Evolutionary conservation across 2,888 invertebrate genomes (phyloP), one percentile per base, ranked within the genome.

Genomic region (Conus canariensis): DNA sequence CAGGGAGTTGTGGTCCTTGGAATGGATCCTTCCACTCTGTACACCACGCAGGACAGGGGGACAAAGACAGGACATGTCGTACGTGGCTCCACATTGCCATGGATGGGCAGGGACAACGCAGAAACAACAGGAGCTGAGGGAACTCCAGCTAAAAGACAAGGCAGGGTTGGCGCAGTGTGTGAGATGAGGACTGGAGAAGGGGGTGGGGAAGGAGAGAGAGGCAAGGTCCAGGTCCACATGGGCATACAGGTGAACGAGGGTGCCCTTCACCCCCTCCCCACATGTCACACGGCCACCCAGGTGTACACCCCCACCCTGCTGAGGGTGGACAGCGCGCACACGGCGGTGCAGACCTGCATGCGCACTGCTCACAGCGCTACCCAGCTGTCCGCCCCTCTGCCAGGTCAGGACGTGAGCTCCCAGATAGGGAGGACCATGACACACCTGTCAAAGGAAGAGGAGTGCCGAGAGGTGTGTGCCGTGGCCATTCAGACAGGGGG

Each of bases 401-500:
- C 45, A 4, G 58, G 59, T 16, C 59, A 64, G 22, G n/a, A 56
- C 9, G 60, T 19, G 22, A 12, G 58, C 16, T 10, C 16, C 58
- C 77, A 67, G 59, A 9, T 22, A 83, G 56, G 83, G 58, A 45
- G 45, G 45, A 45, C 45, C 45, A 45, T 45, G 45, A 45, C 45
- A 45, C 45, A 45, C 45, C 45, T 45, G 16, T 45, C 5, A 10
- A 30, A 16, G 58, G 58, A 82, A 12, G 82, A 83, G 22, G 25
- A 60, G 16, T 3, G 12, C 22, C 88, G 82, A 6, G 45, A 82
- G 82, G 64, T 83, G 59, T 67, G 56, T 12, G 88, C 88, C 5
- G 88, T 88, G 59, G 88, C 88, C 64, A 80, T 88, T 45, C 88
- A 88, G 88, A 67, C 83, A 16, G 60, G 70, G 1, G 83, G 45